Evolutionary conservation across 2,797 vertebrate genomes (phyloP).

Genomic region (Heliangelus exortis): DNA sequence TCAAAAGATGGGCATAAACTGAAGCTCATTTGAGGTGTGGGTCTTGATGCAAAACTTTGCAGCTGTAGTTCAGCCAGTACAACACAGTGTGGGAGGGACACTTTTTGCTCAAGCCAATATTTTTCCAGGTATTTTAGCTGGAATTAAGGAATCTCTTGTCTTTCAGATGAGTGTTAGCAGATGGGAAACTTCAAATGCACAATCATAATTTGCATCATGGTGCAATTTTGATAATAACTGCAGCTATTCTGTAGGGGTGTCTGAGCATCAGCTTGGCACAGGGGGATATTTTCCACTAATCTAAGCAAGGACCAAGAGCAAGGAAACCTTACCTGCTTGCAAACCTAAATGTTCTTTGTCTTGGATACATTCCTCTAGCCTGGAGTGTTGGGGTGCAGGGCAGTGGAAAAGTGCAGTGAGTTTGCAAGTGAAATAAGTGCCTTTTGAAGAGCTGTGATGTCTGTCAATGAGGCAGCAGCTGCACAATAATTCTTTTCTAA

Average conservation of each 20-base stretch:
- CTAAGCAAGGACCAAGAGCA: background rate
- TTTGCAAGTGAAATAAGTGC: background rate
- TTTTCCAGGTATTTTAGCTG: background rate
- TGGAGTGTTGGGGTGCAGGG: background rate
- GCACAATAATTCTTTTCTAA: background rate
- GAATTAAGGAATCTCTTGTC: background rate
- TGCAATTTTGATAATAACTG: background rate
- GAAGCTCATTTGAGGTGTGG: background rate
- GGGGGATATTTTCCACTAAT: background rate
- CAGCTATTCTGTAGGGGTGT: background rate
- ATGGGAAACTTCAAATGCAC: background rate
- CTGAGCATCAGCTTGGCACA: background rate
- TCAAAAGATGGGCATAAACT: background rate
- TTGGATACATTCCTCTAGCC: rapidly evolving
- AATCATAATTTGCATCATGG: background rate
- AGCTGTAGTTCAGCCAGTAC: background rate
- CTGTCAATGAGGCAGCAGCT: slow-evolving; percentile 28
- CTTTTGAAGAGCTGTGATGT: slow-evolving; percentile 26
- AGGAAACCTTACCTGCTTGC: background rate
- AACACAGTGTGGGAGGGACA: background rate
- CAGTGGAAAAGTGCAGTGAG: background rate
- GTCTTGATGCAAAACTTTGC: background rate
- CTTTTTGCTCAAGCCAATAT: background rate
- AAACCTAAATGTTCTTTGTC: background rate
- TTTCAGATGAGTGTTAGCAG: background rate